These are phyloP conservation scores for Synanthedon formicaeformis DNA, from an alignment of 2,888 invertebrate genomes.

Conservation along the genomic window DNA sequence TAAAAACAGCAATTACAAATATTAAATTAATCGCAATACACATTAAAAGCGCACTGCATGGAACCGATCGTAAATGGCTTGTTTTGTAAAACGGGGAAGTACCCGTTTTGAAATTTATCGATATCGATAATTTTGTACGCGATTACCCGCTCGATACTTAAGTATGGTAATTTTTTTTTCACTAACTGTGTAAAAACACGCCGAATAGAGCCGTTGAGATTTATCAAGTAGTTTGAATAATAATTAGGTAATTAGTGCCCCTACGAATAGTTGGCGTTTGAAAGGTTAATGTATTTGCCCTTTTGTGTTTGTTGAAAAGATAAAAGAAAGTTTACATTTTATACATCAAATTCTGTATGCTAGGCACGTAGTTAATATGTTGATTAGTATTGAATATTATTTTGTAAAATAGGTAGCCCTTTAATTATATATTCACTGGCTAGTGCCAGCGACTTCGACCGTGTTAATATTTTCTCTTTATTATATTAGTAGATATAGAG, in stretches of 20 bases:
- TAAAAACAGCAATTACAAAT: slow-evolving; percentile 45
- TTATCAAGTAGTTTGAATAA: neutral
- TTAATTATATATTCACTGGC: too few relatives aligned
- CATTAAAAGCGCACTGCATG: slow-evolving; percentile 22
- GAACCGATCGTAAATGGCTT: slow-evolving; percentile 28
- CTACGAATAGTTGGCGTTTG: neutral
- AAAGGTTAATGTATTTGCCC: slow-evolving; percentile 20
- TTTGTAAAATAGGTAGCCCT: too few relatives aligned
- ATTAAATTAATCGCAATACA: slow-evolving; percentile 37
- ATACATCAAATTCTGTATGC: too few relatives aligned
- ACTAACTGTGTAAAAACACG: slow-evolving; percentile 6
- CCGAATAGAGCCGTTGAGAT: neutral
- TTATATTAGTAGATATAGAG: too few relatives aligned
- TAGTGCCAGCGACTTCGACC: too few relatives aligned
- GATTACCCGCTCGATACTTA: neutral
- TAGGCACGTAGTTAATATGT: too few relatives aligned
- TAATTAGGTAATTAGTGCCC: neutral
- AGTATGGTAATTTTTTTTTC: slow-evolving; percentile 8
- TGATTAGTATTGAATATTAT: too few relatives aligned
- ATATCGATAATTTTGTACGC: slow-evolving; percentile 15
- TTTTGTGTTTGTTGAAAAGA: too few relatives aligned
- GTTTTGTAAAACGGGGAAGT: slow-evolving; percentile 33
- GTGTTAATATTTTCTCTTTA: too few relatives aligned
- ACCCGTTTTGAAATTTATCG: slow-evolving; percentile 12
- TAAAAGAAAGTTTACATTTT: too few relatives aligned